Evolutionary conservation across 2,888 invertebrate species (phyloP), one percentile per base, ranked within the genome.

Genomic region (Perizoma affinitatum): DNA sequence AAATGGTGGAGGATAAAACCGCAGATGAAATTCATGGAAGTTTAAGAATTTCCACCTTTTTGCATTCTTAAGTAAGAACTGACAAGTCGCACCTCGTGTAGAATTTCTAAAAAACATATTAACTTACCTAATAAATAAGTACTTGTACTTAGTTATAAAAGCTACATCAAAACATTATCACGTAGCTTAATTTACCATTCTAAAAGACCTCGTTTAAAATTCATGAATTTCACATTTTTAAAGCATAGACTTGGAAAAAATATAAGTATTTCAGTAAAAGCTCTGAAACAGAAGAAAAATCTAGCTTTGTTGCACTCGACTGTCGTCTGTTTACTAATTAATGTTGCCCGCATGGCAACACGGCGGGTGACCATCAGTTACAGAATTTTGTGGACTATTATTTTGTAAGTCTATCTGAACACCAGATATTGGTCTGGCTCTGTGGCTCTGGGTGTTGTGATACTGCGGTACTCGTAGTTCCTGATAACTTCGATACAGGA

Each of bases 251-350:
- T 75, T 63, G 61, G 70, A 74, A 78, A 78, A 73, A 74, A 74
- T 67, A 69, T 66, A 66, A 70, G 67, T 69, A 44, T 69, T 76
- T 65, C 65, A 63, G 68, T 63, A 68, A 67, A 72, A 67, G 71
- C 65, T 69, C 72, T 66, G 73, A 64, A 72, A 78, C 73, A 76
- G 70, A 80, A 82, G 82, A 84, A 85, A 86, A 86, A 83, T 78
- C 80, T 74, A 72, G 81, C 84, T 85, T 87, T 86, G 87, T 75
- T 79, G 77, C 81, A 77, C 80, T 78, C 84, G 86, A 82, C 86
- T 78, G 80, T 78, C 79, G 78, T 80, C 87, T 87, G 87, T 87
- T 84, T 87, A 88, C 88, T 89, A 89, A 89, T 89, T 88, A 89
- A 87, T 87, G 87, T 81, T 82, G 84, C 87, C 88, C 87, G 87